Percentiles rank a stretch among this genome's conserved stretches.
Evolutionary conservation across 2,113 vertebrate species (phyloP).

Genomic region (Ictidomys tridecemlineatus): DNA sequence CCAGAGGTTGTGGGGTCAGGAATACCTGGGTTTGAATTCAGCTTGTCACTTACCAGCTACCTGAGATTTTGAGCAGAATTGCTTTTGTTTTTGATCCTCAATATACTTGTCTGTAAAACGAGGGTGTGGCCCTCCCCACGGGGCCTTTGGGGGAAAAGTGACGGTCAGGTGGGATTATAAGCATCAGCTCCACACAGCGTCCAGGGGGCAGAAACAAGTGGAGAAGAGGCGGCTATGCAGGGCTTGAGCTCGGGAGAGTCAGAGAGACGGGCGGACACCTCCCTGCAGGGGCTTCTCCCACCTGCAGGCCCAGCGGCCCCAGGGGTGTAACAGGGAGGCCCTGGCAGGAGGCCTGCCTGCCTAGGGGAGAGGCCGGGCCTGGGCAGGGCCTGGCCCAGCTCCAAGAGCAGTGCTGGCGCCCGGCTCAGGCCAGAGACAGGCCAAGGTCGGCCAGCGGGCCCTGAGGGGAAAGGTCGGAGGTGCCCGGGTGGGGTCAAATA

Average conservation of each 20-base stretch:
- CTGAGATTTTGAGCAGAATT: neutral
- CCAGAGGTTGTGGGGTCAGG: neutral
- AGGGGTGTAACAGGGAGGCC: rapidly evolving
- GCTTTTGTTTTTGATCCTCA: neutral
- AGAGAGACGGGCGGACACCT: no score
- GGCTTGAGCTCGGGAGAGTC: neutral
- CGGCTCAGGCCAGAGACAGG: constrained; percentile 57
- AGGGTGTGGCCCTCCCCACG: neutral
- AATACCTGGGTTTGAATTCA: neutral
- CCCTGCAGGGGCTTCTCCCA: neutral
- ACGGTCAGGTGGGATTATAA: neutral
- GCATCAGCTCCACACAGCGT: neutral
- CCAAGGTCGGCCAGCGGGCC: constrained; percentile 44
- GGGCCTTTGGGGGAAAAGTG: neutral
- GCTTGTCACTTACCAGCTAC: neutral
- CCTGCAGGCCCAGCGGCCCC: neutral
- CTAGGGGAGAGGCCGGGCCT: neutral
- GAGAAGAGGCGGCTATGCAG: no score
- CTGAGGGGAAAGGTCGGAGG: constrained; percentile 45
- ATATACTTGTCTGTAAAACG: neutral
- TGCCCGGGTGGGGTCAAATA: neutral
- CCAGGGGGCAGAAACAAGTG: neutral
- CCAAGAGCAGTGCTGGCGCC: constrained; percentile 65
- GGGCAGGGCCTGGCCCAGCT: constrained; percentile 52
- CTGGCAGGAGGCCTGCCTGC: rapidly evolving